Evolutionary conservation across 2,797 vertebrate species (phyloP).

Genomic region (Thamnophis elegans): DNA sequence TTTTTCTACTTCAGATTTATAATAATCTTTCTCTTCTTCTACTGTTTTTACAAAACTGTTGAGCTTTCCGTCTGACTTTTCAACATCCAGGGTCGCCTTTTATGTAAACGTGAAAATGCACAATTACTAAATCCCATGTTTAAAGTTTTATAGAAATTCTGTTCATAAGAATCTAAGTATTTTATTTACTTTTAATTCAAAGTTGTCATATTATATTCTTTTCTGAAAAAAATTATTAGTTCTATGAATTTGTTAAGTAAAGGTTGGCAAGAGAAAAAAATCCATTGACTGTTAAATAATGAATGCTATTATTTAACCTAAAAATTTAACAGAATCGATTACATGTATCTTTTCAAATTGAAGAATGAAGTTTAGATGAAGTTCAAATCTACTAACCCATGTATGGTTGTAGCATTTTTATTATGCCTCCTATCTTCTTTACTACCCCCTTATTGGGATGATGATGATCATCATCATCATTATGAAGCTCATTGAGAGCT

Average conservation of each 20-base stretch:
- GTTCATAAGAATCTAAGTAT: background rate
- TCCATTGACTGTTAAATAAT: background rate
- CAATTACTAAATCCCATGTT: background rate
- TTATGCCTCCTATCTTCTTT: too few species aligned
- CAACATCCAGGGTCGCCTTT: conserved; percentile 64
- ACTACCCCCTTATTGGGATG: too few species aligned
- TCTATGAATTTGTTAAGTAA: background rate
- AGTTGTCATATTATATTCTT: background rate
- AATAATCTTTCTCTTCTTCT: conserved; percentile 68
- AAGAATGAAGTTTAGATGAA: background rate
- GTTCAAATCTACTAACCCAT: background rate
- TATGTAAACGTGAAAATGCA: conserved; percentile 41
- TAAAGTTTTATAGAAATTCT: background rate
- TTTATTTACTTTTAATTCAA: conserved; percentile 3
- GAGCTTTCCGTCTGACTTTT: conserved; percentile 60
- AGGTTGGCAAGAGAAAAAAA: background rate
- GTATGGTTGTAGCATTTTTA: too few species aligned
- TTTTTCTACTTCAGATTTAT: conserved; percentile 64
- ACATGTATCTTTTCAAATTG: background rate
- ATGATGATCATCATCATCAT: too few species aligned
- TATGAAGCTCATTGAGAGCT: too few species aligned
- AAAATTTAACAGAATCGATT: background rate
- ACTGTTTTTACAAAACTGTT: conserved; percentile 65
- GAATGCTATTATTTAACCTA: background rate
- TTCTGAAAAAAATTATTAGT: background rate